These are phyloP conservation scores for Sapayoa aenigma DNA, from an alignment of 2,113 vertebrate genomes.

Conservation along the genomic window DNA sequence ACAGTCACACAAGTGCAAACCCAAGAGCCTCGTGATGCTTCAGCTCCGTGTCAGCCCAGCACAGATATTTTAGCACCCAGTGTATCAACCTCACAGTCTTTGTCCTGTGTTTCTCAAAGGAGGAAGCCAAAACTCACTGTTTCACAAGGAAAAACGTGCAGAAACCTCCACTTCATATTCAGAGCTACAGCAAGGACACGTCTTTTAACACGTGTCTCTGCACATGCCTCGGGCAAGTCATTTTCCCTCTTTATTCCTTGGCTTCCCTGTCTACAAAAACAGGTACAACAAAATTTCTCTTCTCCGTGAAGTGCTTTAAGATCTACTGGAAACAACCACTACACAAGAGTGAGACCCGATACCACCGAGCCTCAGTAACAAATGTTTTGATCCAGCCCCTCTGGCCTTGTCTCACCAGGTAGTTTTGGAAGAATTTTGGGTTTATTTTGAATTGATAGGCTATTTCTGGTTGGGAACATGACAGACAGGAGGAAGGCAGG, in stretches of 20 bases:
- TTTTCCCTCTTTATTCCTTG: slow-evolving; percentile 24
- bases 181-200: not conserved
- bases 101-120: not conserved
- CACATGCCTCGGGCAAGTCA: slow-evolving; percentile 26
- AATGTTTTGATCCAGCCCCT: not conserved
- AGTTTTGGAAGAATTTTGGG: not conserved
- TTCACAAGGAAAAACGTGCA: not conserved
- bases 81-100: not conserved
- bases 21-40: not conserved
- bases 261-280: not conserved
- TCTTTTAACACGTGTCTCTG: slow-evolving; percentile 1
- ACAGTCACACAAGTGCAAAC: accelerated
- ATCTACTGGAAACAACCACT: not conserved
- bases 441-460: not conserved
- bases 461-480: not conserved
- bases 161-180: not conserved
- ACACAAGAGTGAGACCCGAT: not conserved
- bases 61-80: not conserved
- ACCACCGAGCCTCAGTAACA: not conserved
- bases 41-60: not conserved
- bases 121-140: not conserved
- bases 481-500: not conserved
- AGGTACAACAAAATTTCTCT: not conserved
- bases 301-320: not conserved
- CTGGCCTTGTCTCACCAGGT: not conserved